These are phyloP conservation scores for Pseudachorutes palmiensis DNA, from an alignment of 1,140 invertebrate genomes.

Conservation along the genomic window DNA sequence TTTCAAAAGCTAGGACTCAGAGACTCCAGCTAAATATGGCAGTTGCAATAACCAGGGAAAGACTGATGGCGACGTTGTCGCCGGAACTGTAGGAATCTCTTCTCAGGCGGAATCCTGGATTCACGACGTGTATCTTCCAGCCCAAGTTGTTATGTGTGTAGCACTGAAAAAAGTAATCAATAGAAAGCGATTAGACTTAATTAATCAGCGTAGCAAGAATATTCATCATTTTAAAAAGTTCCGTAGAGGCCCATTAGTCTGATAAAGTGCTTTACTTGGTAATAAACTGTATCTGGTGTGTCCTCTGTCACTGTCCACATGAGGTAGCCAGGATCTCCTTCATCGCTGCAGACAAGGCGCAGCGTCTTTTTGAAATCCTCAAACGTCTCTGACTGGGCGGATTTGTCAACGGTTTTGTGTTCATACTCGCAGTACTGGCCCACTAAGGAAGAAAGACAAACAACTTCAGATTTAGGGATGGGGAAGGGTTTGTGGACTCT, in stretches of 20 bases:
- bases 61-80: neutral
- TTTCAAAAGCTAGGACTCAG: neutral
- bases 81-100: slow-evolving; percentile 6
- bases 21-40: neutral
- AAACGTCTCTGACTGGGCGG: slow-evolving; percentile 57
- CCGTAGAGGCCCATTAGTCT: too few relatives aligned
- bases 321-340: slow-evolving; percentile 59
- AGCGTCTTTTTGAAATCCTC: slow-evolving; percentile 67
- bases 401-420: slow-evolving; percentile 61
- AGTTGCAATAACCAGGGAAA: neutral
- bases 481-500: neutral
- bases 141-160: slow-evolving; percentile 84
- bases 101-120: slow-evolving; percentile 48
- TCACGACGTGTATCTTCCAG: slow-evolving; percentile 84
- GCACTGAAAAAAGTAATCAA: slow-evolving; percentile 72
- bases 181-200: too few relatives aligned
- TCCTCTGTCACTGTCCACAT: slow-evolving; percentile 72
- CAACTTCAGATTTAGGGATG: neutral
- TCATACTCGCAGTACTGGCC: slow-evolving; percentile 68
- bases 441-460: slow-evolving; percentile 41
- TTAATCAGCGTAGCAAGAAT: too few relatives aligned
- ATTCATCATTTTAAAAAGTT: too few relatives aligned
- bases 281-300: slow-evolving; percentile 72
- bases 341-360: slow-evolving; percentile 59
- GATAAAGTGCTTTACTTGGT: slow-evolving; percentile 59